Percentiles rank a stretch among this genome's conserved stretches.
Conservation (phyloP, 1,140 invertebrate species). For the Coenobita brevimanus region DNA sequence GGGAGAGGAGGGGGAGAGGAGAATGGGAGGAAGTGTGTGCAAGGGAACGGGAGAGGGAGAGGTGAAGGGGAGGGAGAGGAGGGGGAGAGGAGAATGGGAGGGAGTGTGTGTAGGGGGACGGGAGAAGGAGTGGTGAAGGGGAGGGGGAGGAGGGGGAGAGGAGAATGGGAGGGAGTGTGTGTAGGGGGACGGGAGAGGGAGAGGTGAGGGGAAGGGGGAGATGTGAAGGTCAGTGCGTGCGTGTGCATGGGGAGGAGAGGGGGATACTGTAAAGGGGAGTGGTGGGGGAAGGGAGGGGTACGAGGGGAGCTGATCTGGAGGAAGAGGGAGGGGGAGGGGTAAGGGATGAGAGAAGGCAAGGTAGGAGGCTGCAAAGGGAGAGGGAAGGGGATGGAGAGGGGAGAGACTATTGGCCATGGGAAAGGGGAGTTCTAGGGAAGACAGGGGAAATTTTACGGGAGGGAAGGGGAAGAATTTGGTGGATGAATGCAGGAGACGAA, state of each 20-base stretch:
- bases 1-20: not conserved
- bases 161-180: not conserved
- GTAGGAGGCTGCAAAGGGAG: not conserved
- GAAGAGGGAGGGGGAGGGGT: not conserved
- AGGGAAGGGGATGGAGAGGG: not conserved
- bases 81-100: no score
- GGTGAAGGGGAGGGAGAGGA: not conserved
- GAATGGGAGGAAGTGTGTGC: not conserved
- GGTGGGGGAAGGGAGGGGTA: not conserved
- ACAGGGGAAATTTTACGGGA: not conserved
- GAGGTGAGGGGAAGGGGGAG: no score
- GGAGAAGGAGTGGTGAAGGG: not conserved
- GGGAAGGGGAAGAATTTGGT: not conserved
- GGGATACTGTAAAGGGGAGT: not conserved
- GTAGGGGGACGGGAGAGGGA: not conserved
- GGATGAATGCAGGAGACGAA: not conserved
- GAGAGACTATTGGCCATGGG: not conserved
- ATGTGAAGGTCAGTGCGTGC: not conserved
- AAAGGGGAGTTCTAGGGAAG: not conserved
- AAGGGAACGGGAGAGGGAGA: no score
- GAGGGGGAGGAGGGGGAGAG: not conserved
- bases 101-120: not conserved
- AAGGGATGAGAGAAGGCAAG: not conserved
- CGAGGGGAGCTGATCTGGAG: no score
- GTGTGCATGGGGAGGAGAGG: not conserved